Percentiles rank a stretch among this genome's conserved stretches.
phyloP scores from a whole-genome alignment of 1,140 invertebrate genomes.

The Mylabris phalerata region DNA sequence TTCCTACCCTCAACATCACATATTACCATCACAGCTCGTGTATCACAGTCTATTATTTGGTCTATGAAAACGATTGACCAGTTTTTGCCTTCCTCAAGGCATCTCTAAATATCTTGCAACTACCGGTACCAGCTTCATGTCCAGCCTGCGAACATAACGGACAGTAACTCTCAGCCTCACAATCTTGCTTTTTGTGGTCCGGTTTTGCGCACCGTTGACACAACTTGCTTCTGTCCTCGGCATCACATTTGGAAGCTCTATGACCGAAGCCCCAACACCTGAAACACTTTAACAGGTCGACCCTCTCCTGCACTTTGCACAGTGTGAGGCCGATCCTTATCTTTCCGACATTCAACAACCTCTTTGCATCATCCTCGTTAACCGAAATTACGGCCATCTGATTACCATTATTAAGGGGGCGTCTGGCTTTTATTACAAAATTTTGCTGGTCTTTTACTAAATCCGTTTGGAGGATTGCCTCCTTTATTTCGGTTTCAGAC shows the following conservation, averaged over 20 bases:
- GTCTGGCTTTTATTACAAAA: neutral
- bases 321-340: conserved; percentile 1
- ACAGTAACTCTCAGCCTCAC: neutral
- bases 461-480: neutral
- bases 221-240: neutral
- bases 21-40: too few relatives aligned
- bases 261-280: conserved; percentile 17
- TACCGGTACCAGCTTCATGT: neutral
- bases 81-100: neutral
- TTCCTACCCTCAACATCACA: too few relatives aligned
- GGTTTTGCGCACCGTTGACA: conserved; percentile 3
- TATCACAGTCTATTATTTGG: neutral
- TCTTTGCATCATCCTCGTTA: neutral
- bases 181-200: conserved; percentile 3
- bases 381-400: too few relatives aligned
- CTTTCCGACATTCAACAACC: neutral
- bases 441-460: neutral
- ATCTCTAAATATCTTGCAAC: neutral
- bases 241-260: neutral
- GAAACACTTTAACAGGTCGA: conserved; percentile 1
- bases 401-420: neutral
- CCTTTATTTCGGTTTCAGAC: neutral
- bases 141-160: conserved; percentile 5
- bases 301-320: conserved; percentile 4
- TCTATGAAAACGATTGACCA: neutral